A percentile compares a stretch with the other conserved stretches of the same genome.
Conservation (phyloP, 2,113 vertebrate genomes). For the Rattus rattus region DNA sequence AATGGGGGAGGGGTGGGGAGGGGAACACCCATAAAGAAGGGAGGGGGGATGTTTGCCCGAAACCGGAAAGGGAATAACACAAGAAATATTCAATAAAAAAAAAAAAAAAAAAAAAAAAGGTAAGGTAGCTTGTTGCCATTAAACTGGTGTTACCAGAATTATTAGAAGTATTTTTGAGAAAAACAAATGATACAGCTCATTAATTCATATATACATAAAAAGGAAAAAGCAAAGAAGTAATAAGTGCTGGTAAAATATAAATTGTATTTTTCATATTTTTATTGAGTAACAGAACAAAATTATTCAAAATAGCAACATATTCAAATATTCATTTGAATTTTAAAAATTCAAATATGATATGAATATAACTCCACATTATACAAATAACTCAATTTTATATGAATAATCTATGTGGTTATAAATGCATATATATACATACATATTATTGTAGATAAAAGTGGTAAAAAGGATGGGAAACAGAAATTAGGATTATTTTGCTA, state of each 20-base stretch:
- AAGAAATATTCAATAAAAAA: too few species aligned
- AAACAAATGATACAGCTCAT: not conserved
- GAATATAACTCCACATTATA: not conserved
- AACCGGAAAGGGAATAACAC: too few species aligned
- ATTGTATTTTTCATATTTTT: not conserved
- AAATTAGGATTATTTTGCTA: not conserved
- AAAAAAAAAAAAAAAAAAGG: too few species aligned
- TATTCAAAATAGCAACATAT: not conserved
- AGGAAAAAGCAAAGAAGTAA: not conserved
- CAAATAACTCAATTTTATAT: not conserved
- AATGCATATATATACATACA: not conserved
- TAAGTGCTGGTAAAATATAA: not conserved
- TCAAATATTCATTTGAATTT: not conserved
- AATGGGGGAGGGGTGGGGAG: too few species aligned
- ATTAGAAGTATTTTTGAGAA: not conserved
- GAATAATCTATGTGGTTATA: not conserved
- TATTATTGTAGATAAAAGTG: not conserved
- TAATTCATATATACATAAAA: not conserved
- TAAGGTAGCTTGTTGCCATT: not conserved
- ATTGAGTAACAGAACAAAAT: not conserved
- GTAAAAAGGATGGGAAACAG: not conserved
- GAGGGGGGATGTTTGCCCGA: too few species aligned
- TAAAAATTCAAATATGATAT: not conserved
- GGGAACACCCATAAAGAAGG: too few species aligned
- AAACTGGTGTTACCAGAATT: not conserved